Base-by-base conservation (phyloP, 2,797 vertebrate genomes). In the Chiloscyllium punctatum region DNA sequence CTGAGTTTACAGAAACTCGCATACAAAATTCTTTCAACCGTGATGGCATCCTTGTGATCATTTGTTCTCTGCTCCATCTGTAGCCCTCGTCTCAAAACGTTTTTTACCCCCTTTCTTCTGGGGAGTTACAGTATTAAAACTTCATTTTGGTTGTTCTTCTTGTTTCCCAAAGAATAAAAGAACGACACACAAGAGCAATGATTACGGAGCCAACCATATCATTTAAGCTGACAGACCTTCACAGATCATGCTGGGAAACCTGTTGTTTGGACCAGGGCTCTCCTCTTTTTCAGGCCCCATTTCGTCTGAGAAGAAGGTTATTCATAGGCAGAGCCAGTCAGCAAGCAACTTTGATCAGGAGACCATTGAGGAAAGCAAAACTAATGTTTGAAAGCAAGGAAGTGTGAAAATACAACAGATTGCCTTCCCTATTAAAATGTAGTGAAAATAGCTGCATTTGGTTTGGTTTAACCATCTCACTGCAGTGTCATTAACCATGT, bases 131-230 rank as follows among this genome's bases (percentile, higher is more conserved):
- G 95, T 95, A 91, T 95, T 96, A 95, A 96, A 96, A 86, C 90
- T 96, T 95, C 95, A 96, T 96, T 97, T 96, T 96, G 88, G 95
- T 84, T 96, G 96, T 96, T 96, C 62, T 96, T 96, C 82, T 95
- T 2, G 74, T 74, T 92, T 95, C 1, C 42, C 68, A n/a, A 87
- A 96, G 96, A 96, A 95, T 96, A 97, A 97, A 96, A 96, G 96
- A 96, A 92, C 0, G 0, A 94, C 95, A 95, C 95, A 90, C 95
- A 96, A 96, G 96, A 77, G 16, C 95, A 96, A 66, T 84, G 79
- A 88, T 79, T 96, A 62, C 94, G 96, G 96, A 84, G 95, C 30
- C 25, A 91, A 84, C 96, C 95, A 79, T 95, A 88, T 96, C 97
- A 96, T 96, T 96, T 68, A 96, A 96, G 96, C 42, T 96, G 96